Percentiles rank a stretch among this genome's conserved stretches.
Evolutionary conservation across 2,797 vertebrate genomes (phyloP).

Genomic region (Melanotaenia boesemani): DNA sequence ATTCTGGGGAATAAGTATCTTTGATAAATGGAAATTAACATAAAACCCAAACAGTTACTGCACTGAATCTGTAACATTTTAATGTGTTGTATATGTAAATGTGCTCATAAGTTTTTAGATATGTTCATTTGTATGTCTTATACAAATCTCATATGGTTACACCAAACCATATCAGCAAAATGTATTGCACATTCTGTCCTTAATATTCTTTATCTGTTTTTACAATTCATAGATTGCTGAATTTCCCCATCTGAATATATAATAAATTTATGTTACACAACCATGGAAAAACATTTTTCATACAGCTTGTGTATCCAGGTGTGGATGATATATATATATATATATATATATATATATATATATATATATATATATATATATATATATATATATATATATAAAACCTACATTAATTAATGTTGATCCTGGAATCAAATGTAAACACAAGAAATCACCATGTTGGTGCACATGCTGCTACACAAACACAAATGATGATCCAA

Average conservation of each 20-base stretch:
- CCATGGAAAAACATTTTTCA: not conserved
- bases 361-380: conserved; percentile 3
- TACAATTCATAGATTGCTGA: not conserved
- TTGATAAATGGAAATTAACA: not conserved
- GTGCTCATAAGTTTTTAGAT: not conserved
- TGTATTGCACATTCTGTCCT: not conserved
- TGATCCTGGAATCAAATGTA: conserved; percentile 14
- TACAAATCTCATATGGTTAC: not conserved
- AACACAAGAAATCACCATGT: conserved; percentile 16
- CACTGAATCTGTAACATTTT: not conserved
- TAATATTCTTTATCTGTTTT: not conserved
- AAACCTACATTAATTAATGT: not conserved
- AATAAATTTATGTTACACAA: not conserved
- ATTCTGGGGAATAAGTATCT: too few relatives aligned
- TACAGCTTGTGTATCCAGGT: not conserved
- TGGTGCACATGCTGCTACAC: not conserved
- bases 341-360: too few relatives aligned
- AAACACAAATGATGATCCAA: conserved; percentile 64
- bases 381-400: not conserved
- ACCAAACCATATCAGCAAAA: not conserved
- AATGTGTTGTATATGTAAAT: not conserved
- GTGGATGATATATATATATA: conserved; percentile 3
- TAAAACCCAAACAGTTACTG: not conserved
- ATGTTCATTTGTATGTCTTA: not conserved
- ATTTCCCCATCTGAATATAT: not conserved